Evolutionary conservation across 2,888 invertebrate species (phyloP).

Genomic region (Cheilosia variabilis): DNA sequence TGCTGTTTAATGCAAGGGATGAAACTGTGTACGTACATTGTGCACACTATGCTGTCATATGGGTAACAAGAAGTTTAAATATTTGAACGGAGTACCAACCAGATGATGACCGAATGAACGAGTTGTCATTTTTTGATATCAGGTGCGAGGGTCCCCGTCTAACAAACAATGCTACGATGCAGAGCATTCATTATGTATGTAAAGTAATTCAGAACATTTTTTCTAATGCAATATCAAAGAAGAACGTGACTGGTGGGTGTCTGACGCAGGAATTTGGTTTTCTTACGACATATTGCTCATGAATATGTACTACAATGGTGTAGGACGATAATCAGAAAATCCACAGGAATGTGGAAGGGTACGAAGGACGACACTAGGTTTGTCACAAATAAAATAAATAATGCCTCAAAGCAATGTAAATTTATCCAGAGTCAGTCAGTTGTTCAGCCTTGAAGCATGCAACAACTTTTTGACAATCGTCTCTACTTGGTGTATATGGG

Average conservation of each 20-base stretch:
- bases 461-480: too few relatives aligned
- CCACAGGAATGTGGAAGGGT: too few relatives aligned
- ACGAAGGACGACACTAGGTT: too few relatives aligned
- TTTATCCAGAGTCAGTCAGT: too few relatives aligned
- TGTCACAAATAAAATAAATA: too few relatives aligned
- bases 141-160: conserved; percentile 26
- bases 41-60: background rate
- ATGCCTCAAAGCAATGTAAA: too few relatives aligned
- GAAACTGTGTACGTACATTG: conserved; percentile 7
- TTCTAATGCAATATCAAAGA: conserved; percentile 5
- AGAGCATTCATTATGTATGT: conserved; percentile 47
- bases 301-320: too few relatives aligned
- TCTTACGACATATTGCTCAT: background rate
- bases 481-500: too few relatives aligned
- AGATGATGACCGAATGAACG: conserved; percentile 60
- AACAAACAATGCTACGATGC: conserved; percentile 44
- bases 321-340: too few relatives aligned
- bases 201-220: conserved; percentile 43
- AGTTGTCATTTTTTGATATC: conserved; percentile 27
- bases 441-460: too few relatives aligned
- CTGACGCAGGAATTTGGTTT: background rate
- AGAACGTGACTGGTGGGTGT: background rate
- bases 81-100: conserved; percentile 40
- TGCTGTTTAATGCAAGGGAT: conserved; percentile 21
- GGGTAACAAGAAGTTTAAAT: conserved; percentile 38